phyloP scores from a whole-genome alignment of 2,888 invertebrate genomes.

The Dryobotodes eremita region DNA sequence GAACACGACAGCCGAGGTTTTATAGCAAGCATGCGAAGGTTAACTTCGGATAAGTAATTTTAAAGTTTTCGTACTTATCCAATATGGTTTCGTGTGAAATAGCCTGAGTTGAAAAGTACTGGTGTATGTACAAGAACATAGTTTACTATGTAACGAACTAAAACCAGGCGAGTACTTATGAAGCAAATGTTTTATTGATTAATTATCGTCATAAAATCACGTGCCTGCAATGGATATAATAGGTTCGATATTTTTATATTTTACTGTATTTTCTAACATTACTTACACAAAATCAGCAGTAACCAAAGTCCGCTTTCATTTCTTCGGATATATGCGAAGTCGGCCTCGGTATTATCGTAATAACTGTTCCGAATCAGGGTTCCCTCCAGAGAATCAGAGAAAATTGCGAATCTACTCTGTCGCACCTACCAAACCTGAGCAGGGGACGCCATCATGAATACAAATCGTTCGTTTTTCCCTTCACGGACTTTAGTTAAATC shows the following conservation, averaged over 20 bases:
- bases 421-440: conserved; percentile 72
- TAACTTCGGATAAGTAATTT: conserved; percentile 52
- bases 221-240: neutral
- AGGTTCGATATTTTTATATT: neutral
- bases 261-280: neutral
- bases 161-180: neutral
- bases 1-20: conserved; percentile 68
- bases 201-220: neutral
- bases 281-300: conserved; percentile 3
- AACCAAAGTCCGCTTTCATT: conserved; percentile 42
- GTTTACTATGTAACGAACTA: neutral
- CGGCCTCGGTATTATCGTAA: conserved; percentile 63
- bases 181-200: neutral
- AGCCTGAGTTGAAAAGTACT: neutral
- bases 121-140: neutral
- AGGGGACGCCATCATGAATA: conserved; percentile 73
- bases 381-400: conserved; percentile 67
- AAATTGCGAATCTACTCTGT: conserved; percentile 69
- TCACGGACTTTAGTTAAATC: conserved; percentile 73
- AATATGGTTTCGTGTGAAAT: conserved; percentile 10
- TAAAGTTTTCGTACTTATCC: conserved; percentile 49
- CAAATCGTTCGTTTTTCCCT: conserved; percentile 71
- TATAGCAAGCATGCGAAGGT: conserved; percentile 42
- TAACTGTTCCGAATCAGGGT: conserved; percentile 68
- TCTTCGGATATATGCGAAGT: conserved; percentile 54